Evolutionary conservation across 2,888 invertebrate species (phyloP).

Genomic region (Blomia tropicalis): DNA sequence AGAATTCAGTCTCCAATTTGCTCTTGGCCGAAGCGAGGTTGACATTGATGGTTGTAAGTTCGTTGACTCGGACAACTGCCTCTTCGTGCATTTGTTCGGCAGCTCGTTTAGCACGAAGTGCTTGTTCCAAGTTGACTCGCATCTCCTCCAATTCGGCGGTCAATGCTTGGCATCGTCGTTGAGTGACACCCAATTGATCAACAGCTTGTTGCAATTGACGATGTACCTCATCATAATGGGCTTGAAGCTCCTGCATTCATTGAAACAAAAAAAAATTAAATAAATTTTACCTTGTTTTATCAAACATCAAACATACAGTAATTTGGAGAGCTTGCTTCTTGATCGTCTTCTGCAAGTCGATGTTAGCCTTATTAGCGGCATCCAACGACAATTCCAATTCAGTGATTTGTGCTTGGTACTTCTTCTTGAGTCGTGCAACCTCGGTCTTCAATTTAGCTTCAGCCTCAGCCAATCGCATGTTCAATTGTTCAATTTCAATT

Average conservation of each 20-base stretch:
- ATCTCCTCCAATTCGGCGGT: slow-evolving; percentile 91
- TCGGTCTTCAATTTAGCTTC: slow-evolving; percentile 90
- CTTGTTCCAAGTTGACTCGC: slow-evolving; percentile 74
- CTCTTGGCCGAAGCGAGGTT: slow-evolving; percentile 82
- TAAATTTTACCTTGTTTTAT: neutral
- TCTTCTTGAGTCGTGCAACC: slow-evolving; percentile 94
- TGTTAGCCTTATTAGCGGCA: slow-evolving; percentile 93
- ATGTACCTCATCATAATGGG: slow-evolving; percentile 89
- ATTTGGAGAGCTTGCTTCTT: slow-evolving; percentile 89
- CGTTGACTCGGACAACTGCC: slow-evolving; percentile 73
- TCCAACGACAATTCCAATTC: slow-evolving; percentile 91
- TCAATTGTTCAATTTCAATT: slow-evolving; percentile 92
- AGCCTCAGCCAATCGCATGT: slow-evolving; percentile 82
- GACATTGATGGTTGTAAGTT: slow-evolving; percentile 83
- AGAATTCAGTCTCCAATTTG: slow-evolving; percentile 84
- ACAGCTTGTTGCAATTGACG: slow-evolving; percentile 86
- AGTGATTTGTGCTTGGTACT: slow-evolving; percentile 91
- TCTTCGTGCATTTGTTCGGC: slow-evolving; percentile 82
- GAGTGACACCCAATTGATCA: slow-evolving; percentile 76
- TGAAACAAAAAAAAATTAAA: neutral
- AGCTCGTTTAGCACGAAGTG: slow-evolving; percentile 74
- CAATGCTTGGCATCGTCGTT: slow-evolving; percentile 70
- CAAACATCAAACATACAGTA: slow-evolving; percentile 41
- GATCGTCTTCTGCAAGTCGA: slow-evolving; percentile 89
- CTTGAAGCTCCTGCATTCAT: slow-evolving; percentile 62